These are phyloP conservation scores for Cheirogaleus major DNA, from an alignment of 2,797 vertebrate species.

Conservation along the genomic window DNA sequence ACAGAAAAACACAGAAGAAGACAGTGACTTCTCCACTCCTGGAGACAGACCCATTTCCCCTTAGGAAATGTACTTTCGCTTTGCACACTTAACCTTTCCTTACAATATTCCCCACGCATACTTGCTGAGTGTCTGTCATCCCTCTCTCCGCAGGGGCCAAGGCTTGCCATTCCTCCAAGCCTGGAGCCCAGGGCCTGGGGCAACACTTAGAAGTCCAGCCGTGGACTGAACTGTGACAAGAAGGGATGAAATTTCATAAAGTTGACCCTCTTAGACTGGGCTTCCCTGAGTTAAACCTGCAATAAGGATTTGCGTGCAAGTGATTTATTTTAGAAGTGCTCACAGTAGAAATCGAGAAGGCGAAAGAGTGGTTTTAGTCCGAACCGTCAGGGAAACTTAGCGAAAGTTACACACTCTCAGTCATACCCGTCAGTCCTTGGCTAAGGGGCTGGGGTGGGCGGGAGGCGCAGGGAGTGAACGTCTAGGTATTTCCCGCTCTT, in stretches of 20 bases:
- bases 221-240: too few relatives aligned
- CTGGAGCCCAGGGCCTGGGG: too few relatives aligned
- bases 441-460: rapidly evolving
- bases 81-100: too few relatives aligned
- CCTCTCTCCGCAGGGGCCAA: too few relatives aligned
- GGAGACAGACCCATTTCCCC: too few relatives aligned
- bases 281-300: background rate
- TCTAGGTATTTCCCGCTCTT: background rate
- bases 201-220: too few relatives aligned
- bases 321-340: background rate
- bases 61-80: too few relatives aligned
- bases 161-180: too few relatives aligned
- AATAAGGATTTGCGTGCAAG: background rate
- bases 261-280: background rate
- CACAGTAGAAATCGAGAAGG: background rate
- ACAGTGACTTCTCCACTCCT: too few relatives aligned
- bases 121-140: too few relatives aligned
- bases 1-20: too few relatives aligned
- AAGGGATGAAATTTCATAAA: background rate
- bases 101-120: too few relatives aligned
- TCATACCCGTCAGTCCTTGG: background rate
- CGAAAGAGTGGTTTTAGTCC: background rate
- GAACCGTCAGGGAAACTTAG: background rate
- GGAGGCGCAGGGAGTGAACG: background rate
- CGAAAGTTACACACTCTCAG: background rate